Percentiles rank a stretch among this genome's conserved stretches.
phyloP scores from a whole-genome alignment of 2,888 invertebrate species.

The Agrochola macilenta region DNA sequence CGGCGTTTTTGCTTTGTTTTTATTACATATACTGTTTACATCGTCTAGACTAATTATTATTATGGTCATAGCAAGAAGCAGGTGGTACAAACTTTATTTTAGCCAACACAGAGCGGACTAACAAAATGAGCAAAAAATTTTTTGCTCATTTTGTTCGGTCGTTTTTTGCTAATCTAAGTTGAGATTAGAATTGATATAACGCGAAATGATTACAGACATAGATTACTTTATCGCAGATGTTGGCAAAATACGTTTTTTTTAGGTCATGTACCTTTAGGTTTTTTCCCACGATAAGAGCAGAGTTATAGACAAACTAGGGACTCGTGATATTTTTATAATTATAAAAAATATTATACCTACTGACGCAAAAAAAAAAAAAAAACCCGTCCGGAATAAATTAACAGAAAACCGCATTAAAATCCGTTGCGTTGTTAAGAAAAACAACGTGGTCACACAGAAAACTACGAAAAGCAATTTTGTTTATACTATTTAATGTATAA shows the following conservation, averaged over 20 bases:
- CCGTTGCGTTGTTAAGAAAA: background rate
- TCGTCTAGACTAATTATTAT: background rate
- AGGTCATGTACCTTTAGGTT: slow-evolving; percentile 11
- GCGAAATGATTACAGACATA: slow-evolving; percentile 22
- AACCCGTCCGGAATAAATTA: too few species aligned
- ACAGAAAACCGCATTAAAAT: background rate
- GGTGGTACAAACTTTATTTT: slow-evolving; percentile 11
- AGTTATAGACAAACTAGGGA: background rate
- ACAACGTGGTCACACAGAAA: background rate
- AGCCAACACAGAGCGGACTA: background rate
- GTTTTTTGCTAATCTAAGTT: slow-evolving; percentile 38
- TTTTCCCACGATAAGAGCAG: background rate
- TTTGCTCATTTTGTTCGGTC: background rate
- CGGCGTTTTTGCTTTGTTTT: background rate
- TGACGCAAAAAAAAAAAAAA: too few species aligned
- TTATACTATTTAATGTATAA: too few species aligned
- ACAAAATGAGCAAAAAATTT: background rate
- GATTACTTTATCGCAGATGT: slow-evolving; percentile 19
- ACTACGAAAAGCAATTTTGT: background rate
- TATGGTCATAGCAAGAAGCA: slow-evolving; percentile 5
- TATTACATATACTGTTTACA: background rate
- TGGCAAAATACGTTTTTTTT: slow-evolving; percentile 24
- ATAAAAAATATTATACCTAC: too few species aligned
- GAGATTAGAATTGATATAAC: slow-evolving; percentile 40
- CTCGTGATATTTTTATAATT: background rate